Evolutionary conservation across 2,888 invertebrate species (phyloP), one percentile per base, ranked within the genome.

Genomic region (Caenorhabditis zanzibari): DNA sequence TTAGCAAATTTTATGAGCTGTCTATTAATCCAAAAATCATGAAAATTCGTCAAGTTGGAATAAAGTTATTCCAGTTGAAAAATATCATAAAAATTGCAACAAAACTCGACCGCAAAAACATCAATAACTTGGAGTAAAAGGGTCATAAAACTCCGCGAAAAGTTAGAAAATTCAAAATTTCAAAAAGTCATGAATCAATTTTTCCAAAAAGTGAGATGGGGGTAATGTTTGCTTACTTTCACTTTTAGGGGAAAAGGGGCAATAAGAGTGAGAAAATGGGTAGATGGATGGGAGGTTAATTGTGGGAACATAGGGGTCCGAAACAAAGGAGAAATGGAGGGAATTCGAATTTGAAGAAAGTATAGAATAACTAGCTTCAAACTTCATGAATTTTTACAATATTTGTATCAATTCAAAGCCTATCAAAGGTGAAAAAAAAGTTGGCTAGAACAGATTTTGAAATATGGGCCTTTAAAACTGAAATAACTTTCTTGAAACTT

Each of bases 141-240:
- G 47, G 47, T 47, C 47, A 47, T 47, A 54, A 54, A 54, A 54
- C 4, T 10, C 26, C 54, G 52, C 52, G 24, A 54, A 54, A 54
- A 24, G 38, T 10, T 47, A 47, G 7, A 4, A 19, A 47, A 26
- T 14, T 14, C 4, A 54, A 54, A 54, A 12, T 54, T 26, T 38
- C 10, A 54, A 54, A 54, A 12, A 54, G 14, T 38, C 38, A 26
- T 26, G 54, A 24, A 54, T 26, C 54, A 10, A 2, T 38, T 10
- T 38, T 38, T 38, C 9, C 2, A 38, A 38, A 38, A 49, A 49
- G 19, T 9, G 49, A 19, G 19, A 49, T 6, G 22, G 19, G 49
- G 47, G 47, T 47, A 26, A 22, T 54, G 54, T 54, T 54, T 54
- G 54, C 54, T 14, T 26, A 54, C 54, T 54, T 54, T 54, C 4